A percentile compares a stretch with the other conserved stretches of the same genome.
Conservation (phyloP, 1,140 invertebrate species). For the Drosophila varians region DNA sequence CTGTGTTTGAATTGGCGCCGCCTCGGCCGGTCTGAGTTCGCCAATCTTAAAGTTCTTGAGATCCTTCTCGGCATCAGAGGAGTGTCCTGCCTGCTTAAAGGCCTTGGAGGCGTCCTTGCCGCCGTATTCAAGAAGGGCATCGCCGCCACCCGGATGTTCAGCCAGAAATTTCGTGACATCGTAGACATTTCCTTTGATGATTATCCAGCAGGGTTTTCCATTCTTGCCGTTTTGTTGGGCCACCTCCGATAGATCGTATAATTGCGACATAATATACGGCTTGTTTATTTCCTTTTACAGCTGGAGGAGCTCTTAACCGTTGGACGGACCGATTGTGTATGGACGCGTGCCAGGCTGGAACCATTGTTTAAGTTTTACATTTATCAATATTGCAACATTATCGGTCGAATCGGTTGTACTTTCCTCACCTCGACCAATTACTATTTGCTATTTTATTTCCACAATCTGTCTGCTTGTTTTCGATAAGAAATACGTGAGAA, state of each 20-base stretch:
- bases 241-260: conserved; percentile 85
- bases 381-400: conserved; percentile 22
- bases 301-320: conserved; percentile 13
- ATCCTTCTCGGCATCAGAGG: conserved; percentile 85
- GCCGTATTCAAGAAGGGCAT: conserved; percentile 86
- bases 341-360: conserved; percentile 22
- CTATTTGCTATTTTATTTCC: conserved; percentile 24
- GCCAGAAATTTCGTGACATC: conserved; percentile 87
- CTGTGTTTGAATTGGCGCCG: conserved; percentile 45
- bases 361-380: conserved; percentile 28
- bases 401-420: conserved; percentile 18
- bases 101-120: conserved; percentile 87
- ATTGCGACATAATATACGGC: conserved; percentile 48
- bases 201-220: conserved; percentile 85
- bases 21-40: conserved; percentile 50
- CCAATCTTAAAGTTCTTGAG: conserved; percentile 88
- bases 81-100: conserved; percentile 88
- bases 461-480: conserved; percentile 26
- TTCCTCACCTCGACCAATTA: background rate
- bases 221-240: conserved; percentile 85
- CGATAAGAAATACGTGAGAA: conserved; percentile 71
- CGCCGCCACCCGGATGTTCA: conserved; percentile 87
- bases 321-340: conserved; percentile 13
- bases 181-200: conserved; percentile 87
- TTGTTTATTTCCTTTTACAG: conserved; percentile 1